Conservation (phyloP, 2,888 invertebrate species). For the Myopa tessellatipennis region DNA sequence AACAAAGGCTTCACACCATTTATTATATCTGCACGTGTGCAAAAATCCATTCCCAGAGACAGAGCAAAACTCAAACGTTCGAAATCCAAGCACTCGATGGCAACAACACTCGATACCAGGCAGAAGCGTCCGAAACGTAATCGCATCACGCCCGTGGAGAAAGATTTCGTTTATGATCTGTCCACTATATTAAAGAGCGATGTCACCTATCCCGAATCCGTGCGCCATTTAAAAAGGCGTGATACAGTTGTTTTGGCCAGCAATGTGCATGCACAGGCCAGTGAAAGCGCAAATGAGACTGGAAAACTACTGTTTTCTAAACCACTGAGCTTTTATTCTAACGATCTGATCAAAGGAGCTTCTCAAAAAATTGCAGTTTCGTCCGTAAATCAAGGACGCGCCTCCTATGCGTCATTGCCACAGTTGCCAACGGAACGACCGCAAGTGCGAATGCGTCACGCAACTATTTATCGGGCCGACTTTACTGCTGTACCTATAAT, state of each 20-base stretch:
- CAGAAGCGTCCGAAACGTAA: constrained; percentile 73
- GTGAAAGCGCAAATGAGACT: constrained; percentile 36
- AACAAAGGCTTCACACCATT: constrained; percentile 12
- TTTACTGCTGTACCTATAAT: constrained; percentile 47
- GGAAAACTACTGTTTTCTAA: constrained; percentile 40
- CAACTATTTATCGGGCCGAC: constrained; percentile 50
- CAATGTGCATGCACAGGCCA: constrained; percentile 25
- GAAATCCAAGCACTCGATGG: constrained; percentile 16
- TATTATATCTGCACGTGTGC: constrained; percentile 2
- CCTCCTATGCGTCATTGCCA: constrained; percentile 62
- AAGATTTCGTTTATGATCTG: constrained; percentile 80
- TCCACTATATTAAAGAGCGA: constrained; percentile 71
- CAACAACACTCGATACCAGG: not conserved
- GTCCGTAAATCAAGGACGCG: constrained; percentile 58
- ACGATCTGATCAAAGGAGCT: constrained; percentile 36
- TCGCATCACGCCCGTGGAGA: constrained; percentile 74
- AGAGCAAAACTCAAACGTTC: constrained; percentile 40
- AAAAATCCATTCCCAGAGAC: constrained; percentile 39
- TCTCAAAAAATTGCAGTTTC: constrained; percentile 23
- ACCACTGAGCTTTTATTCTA: constrained; percentile 36
- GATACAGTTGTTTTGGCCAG: constrained; percentile 40
- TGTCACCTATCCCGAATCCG: constrained; percentile 41
- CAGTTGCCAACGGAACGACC: constrained; percentile 65
- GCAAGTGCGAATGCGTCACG: constrained; percentile 60
- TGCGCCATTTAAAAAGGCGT: constrained; percentile 54